phyloP scores from a whole-genome alignment of 2,797 vertebrate genomes.

The Notamacropus eugenii region DNA sequence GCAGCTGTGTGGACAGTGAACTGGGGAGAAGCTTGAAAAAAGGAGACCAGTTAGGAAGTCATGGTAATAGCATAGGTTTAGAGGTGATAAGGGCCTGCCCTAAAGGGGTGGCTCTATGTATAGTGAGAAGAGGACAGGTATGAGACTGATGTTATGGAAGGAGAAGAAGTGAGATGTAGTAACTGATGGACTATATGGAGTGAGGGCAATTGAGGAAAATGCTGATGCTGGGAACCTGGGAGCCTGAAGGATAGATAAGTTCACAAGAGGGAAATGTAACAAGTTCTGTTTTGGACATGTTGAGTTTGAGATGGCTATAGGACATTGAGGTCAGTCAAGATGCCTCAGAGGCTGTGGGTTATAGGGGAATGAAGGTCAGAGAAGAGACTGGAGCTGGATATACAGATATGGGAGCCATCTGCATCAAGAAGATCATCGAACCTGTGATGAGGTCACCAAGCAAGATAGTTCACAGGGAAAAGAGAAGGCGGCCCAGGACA shows the following conservation, averaged over 20 bases:
- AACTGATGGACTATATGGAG: background rate
- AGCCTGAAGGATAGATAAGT: background rate
- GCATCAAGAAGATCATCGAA: background rate
- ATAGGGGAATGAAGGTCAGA: background rate
- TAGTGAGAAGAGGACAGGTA: background rate
- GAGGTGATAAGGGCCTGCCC: background rate
- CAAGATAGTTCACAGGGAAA: background rate
- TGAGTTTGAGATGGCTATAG: background rate
- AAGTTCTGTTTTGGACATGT: background rate
- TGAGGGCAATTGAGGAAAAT: background rate
- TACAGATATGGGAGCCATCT: background rate
- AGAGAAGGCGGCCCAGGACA: background rate
- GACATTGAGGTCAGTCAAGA: background rate
- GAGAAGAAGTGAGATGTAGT: background rate
- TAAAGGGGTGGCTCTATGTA: background rate
- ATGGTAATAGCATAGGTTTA: background rate
- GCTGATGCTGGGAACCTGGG: background rate
- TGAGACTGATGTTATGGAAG: background rate
- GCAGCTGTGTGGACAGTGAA: background rate
- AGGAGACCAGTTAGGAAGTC: background rate
- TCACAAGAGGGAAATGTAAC: background rate
- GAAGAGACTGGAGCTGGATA: background rate
- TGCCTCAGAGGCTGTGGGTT: background rate
- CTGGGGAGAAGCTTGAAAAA: background rate
- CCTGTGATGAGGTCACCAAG: background rate